Base-by-base conservation (phyloP, 2,113 vertebrate species). In the Tylochromis polylepis region DNA sequence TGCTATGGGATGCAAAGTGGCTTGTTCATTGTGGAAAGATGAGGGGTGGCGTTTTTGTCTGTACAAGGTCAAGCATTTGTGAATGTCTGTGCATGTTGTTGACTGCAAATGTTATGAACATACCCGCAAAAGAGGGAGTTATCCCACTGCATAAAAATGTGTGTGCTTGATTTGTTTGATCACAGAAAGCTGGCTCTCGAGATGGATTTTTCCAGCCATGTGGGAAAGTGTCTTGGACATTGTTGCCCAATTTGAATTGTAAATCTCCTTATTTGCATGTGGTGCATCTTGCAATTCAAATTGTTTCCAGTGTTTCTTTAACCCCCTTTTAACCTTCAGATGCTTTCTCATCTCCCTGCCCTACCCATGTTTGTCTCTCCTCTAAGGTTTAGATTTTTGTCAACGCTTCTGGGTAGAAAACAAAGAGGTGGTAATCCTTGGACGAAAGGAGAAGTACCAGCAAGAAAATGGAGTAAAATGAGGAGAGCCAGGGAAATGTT, bases 201-300 rank as follows among this genome's bases (percentile, higher is more conserved):
- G 78, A 41, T 46, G 41, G 31, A 46, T 82, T 70, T 56, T 75
- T 58, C 75, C 57, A 84, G 75, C 38, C 43, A 58, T 78, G 60
- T 85, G 34, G 79, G 79, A 77, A 82, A 85, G 24, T 31, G 82
- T 38, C 34, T 58, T 29, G 24, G 62, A 56, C 5, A 15, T 78
- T 14, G 41, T 55, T 67, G 34, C 78, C 72, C 22, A 65, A 87
- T 95, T 94, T 94, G 90, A 59, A 72, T 92, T 87, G 92, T 91
- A 93, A 93, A 95, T 91, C 4, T 65, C 72, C 55, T 79, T 22
- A 85, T 95, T 93, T 90, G 81, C 87, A 91, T 92, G 51, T 20
- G 43, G 57, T 5, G 22, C 82, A 51, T 43, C 41, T 83, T 83
- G 83, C 59, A 51, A 88, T 85, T 92, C 89, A 91, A 86, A 93